Evolutionary conservation across 2,888 invertebrate genomes (phyloP).

Genomic region (Exephanes ischioxanthus): DNA sequence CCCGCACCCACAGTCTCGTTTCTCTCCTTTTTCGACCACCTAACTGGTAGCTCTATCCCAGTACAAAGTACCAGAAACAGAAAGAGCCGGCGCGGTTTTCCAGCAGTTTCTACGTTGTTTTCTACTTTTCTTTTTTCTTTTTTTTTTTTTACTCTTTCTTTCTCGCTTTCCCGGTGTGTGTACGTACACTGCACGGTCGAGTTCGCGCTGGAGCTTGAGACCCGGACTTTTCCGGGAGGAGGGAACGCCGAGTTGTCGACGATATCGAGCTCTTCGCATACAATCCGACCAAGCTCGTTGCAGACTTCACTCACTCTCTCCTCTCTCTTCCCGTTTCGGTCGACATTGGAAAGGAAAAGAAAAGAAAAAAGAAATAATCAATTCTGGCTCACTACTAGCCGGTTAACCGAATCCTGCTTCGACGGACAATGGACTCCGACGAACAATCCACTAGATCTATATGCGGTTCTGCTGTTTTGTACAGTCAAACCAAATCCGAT

Average conservation of each 20-base stretch:
- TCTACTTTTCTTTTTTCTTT: conserved; percentile 15
- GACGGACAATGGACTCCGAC: conserved; percentile 7
- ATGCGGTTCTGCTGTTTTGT: conserved; percentile 21
- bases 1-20: conserved; percentile 37
- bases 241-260: conserved; percentile 33
- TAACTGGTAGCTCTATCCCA: conserved; percentile 5
- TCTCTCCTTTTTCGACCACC: conserved; percentile 57
- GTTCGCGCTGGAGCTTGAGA: conserved; percentile 67
- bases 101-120: conserved; percentile 54
- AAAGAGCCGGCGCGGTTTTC: conserved; percentile 42
- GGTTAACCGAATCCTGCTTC: conserved; percentile 38
- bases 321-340: conserved; percentile 31
- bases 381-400: conserved; percentile 41
- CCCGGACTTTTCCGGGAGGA: conserved; percentile 3
- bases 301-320: conserved; percentile 48
- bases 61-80: conserved; percentile 48
- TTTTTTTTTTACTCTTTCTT: conserved; percentile 15
- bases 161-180: conserved; percentile 41
- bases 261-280: conserved; percentile 58
- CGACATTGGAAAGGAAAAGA: conserved; percentile 3
- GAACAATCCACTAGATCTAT: conserved; percentile 17
- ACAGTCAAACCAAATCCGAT: conserved; percentile 29
- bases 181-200: conserved; percentile 56
- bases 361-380: conserved; percentile 46
- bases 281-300: conserved; percentile 33